Percentiles rank a stretch among this genome's conserved stretches.
Evolutionary conservation across 1,140 invertebrate species (phyloP).

Genomic region (Diplogasteroides magnus): DNA sequence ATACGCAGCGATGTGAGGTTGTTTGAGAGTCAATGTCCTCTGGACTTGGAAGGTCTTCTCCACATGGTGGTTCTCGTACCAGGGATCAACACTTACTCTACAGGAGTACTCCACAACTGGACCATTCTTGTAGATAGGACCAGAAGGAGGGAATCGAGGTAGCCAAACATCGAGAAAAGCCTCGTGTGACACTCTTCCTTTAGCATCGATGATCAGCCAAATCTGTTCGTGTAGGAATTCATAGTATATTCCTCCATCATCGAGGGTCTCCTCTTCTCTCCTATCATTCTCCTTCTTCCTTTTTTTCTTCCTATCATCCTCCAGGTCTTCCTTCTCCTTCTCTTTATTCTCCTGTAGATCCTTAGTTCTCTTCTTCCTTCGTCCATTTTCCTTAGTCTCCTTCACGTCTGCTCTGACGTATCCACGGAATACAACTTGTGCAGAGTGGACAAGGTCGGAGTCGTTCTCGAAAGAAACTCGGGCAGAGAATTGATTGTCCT

Average conservation of each 20-base stretch:
- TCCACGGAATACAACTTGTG: conserved; percentile 25
- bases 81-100: conserved; percentile 21
- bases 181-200: conserved; percentile 14
- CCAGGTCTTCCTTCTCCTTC: neutral
- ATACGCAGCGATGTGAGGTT: conserved; percentile 17
- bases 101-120: conserved; percentile 24
- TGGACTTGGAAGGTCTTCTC: conserved; percentile 27
- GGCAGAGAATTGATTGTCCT: conserved; percentile 28
- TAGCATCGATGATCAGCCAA: conserved; percentile 25
- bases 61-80: conserved; percentile 28
- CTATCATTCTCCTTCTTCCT: neutral
- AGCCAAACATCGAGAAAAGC: conserved; percentile 28
- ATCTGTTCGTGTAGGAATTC: conserved; percentile 34
- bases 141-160: conserved; percentile 28
- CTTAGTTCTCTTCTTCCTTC: neutral
- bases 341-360: neutral
- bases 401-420: conserved; percentile 9
- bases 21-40: conserved; percentile 18
- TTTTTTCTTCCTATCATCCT: neutral
- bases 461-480: conserved; percentile 20
- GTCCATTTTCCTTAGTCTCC: neutral
- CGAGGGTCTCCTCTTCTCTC: neutral
- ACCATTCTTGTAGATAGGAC: conserved; percentile 15
- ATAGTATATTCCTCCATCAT: conserved; percentile 18
- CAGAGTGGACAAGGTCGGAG: conserved; percentile 14